A percentile compares a stretch with the other conserved stretches of the same genome.
Conservation (phyloP, 2,797 vertebrate genomes). For the Catharus ustulatus region DNA sequence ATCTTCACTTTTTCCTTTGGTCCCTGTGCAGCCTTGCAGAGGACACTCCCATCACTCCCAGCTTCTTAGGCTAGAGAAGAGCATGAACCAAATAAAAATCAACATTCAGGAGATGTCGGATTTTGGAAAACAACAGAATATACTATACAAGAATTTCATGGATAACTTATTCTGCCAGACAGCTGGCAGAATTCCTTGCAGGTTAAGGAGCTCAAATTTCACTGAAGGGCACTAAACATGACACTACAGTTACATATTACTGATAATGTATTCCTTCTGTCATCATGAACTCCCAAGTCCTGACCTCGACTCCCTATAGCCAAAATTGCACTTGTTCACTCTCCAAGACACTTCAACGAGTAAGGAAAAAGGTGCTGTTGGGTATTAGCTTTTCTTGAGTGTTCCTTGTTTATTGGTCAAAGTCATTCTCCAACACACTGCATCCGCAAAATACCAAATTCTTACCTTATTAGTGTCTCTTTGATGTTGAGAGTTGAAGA, state of each 20-base stretch:
- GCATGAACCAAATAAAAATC: neutral
- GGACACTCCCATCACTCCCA: neutral
- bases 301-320: neutral
- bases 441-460: neutral
- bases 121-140: neutral
- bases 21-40: neutral
- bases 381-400: neutral
- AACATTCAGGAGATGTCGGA: neutral
- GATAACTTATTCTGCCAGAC: neutral
- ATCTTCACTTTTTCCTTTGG: neutral
- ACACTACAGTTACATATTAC: neutral
- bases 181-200: neutral
- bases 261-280: neutral
- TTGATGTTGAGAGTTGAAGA: constrained; percentile 86
- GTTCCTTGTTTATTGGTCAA: neutral
- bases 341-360: neutral
- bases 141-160: neutral
- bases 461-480: constrained; percentile 78
- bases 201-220: neutral
- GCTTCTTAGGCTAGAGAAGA: neutral
- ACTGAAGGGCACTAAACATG: neutral
- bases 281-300: neutral
- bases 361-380: neutral
- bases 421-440: neutral
- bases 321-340: neutral